Conservation (phyloP, 2,113 vertebrate species). For the Tragelaphus strepsiceros region DNA sequence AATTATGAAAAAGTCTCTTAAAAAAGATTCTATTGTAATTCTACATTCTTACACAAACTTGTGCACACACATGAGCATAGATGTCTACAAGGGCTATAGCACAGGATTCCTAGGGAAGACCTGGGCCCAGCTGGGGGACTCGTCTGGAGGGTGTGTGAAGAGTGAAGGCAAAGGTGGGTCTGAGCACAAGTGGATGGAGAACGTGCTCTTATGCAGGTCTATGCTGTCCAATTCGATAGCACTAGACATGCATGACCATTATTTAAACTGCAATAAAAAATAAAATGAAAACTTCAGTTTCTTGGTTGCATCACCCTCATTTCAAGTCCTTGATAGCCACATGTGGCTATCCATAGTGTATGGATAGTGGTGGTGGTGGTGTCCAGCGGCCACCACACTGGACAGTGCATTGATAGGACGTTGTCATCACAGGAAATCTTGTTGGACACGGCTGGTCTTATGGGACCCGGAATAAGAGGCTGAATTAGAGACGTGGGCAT, state of each 20-base stretch:
- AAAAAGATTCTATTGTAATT: not conserved
- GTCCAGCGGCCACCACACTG: rapidly evolving
- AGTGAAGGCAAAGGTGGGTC: not conserved
- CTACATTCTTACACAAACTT: not conserved
- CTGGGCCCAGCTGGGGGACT: not conserved
- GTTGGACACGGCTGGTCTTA: rapidly evolving
- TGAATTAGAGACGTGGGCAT: no score
- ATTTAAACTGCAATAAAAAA: not conserved
- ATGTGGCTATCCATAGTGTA: not conserved
- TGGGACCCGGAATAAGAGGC: not conserved
- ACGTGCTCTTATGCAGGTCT: not conserved
- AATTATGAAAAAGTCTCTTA: not conserved
- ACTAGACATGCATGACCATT: rapidly evolving
- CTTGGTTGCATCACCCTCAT: not conserved
- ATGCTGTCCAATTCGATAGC: not conserved
- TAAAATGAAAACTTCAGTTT: not conserved
- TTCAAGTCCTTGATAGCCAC: not conserved
- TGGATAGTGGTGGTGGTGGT: no score
- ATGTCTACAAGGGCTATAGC: rapidly evolving
- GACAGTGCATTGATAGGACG: rapidly evolving
- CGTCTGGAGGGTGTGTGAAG: not conserved
- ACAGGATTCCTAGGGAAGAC: not conserved
- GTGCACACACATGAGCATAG: rapidly evolving
- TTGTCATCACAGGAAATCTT: not conserved
- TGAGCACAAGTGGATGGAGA: not conserved